Conservation (phyloP, 2,888 invertebrate species). For the Crepidodera aurea region DNA sequence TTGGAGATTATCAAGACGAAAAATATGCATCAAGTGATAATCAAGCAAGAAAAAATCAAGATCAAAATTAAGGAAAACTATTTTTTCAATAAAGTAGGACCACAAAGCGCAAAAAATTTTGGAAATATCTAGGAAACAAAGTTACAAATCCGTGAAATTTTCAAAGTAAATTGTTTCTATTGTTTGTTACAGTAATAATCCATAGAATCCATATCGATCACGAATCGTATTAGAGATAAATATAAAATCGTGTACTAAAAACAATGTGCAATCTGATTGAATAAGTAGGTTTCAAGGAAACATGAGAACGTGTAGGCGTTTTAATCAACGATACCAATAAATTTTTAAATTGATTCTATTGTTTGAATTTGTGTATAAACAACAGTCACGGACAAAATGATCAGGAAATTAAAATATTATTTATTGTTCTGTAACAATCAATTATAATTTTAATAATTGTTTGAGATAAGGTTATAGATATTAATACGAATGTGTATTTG, state of each 20-base stretch:
- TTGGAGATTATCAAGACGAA: too few species aligned
- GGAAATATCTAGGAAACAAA: too few species aligned
- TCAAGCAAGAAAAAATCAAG: too few species aligned
- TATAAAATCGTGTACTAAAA: neutral
- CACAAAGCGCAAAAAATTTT: too few species aligned
- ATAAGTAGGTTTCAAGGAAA: neutral
- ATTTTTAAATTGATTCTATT: slow-evolving; percentile 1
- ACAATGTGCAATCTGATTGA: neutral
- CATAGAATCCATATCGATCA: neutral
- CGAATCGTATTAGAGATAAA: slow-evolving; percentile 2
- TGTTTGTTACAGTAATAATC: neutral
- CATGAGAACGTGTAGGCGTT: neutral
- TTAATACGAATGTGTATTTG: too few species aligned
- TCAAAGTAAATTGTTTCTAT: neutral
- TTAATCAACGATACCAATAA: neutral
- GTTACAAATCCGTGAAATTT: neutral
- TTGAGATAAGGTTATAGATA: neutral
- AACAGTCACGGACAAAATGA: neutral
- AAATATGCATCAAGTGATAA: too few species aligned
- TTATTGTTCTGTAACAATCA: neutral
- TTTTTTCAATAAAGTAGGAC: too few species aligned
- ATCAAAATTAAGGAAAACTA: too few species aligned
- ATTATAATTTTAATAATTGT: neutral
- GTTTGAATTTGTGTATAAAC: neutral
- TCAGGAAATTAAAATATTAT: neutral